Evolutionary conservation across 2,113 vertebrate genomes (phyloP).

Genomic region (Macheiramphus alcinus): DNA sequence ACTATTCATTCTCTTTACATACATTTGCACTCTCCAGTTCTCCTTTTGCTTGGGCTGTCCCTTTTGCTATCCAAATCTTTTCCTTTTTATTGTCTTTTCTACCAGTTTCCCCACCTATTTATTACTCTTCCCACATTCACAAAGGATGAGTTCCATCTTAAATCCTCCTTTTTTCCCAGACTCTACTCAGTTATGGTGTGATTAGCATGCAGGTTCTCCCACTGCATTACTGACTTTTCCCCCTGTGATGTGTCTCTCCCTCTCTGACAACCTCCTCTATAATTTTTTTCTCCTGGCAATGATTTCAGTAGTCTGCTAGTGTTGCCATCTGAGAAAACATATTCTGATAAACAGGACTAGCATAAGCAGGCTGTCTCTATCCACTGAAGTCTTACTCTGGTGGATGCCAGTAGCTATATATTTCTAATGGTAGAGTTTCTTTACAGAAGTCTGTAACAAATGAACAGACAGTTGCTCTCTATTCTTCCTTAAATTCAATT

Average conservation of each 20-base stretch:
- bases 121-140: neutral
- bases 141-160: neutral
- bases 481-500: neutral
- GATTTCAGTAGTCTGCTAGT: neutral
- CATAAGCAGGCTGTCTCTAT: neutral
- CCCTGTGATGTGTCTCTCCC: neutral
- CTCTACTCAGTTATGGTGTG: neutral
- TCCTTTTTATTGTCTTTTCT: neutral
- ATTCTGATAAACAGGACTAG: neutral
- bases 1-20: neutral
- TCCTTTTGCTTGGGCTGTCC: neutral
- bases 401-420: neutral
- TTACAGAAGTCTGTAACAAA: neutral
- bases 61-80: neutral
- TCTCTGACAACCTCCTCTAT: neutral
- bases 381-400: neutral
- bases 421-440: neutral
- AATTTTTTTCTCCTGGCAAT: neutral
- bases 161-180: neutral
- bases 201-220: neutral
- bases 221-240: neutral
- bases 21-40: neutral
- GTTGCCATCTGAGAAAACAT: slow-evolving; percentile 25
- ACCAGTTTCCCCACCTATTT: neutral
- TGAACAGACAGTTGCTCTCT: neutral